Evolutionary conservation across 2,797 vertebrate species (phyloP).

Genomic region (Brachyrhaphis roseni): DNA sequence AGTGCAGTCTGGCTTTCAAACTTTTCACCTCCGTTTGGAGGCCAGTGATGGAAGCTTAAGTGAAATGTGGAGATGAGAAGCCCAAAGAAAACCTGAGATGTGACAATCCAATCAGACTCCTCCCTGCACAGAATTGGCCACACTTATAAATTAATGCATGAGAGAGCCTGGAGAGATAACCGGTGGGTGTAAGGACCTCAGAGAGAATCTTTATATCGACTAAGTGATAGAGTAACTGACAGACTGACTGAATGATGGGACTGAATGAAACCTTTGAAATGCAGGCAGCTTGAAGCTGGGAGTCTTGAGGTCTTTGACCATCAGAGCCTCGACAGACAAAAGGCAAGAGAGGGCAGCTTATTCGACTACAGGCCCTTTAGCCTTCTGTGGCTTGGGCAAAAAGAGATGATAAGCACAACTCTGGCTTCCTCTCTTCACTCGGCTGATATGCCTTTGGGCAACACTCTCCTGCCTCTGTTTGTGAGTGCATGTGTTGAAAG

Average conservation of each 20-base stretch:
- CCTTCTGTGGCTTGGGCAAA: slow-evolving; percentile 63
- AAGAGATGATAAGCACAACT: slow-evolving; percentile 68
- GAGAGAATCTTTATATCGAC: slow-evolving; percentile 77
- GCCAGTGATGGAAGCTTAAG: slow-evolving; percentile 25
- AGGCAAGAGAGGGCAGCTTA: slow-evolving; percentile 60
- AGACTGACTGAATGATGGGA: slow-evolving; percentile 66
- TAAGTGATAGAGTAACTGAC: slow-evolving; percentile 71
- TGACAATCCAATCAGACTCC: slow-evolving; percentile 70
- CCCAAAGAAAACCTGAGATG: slow-evolving; percentile 50
- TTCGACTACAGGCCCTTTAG: slow-evolving; percentile 64
- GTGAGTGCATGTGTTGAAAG: slow-evolving; percentile 56
- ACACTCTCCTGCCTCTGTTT: slow-evolving; percentile 51
- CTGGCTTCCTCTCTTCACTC: slow-evolving; percentile 36
- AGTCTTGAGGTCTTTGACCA: slow-evolving; percentile 71
- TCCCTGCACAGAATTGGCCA: slow-evolving; percentile 44
- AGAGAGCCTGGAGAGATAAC: slow-evolving; percentile 68
- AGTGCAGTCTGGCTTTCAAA: slow-evolving; percentile 3
- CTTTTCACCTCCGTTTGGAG: slow-evolving; percentile 30
- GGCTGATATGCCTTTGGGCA: slow-evolving; percentile 62
- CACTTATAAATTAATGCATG: slow-evolving; percentile 77
- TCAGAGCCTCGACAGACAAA: slow-evolving; percentile 64
- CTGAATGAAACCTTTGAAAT: slow-evolving; percentile 72
- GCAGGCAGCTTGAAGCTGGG: slow-evolving; percentile 70
- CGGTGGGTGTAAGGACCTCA: slow-evolving; percentile 67
- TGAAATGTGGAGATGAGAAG: slow-evolving; percentile 58